Base-by-base conservation (phyloP, 2,797 vertebrate genomes). In the Melanogrammus aeglefinus region DNA sequence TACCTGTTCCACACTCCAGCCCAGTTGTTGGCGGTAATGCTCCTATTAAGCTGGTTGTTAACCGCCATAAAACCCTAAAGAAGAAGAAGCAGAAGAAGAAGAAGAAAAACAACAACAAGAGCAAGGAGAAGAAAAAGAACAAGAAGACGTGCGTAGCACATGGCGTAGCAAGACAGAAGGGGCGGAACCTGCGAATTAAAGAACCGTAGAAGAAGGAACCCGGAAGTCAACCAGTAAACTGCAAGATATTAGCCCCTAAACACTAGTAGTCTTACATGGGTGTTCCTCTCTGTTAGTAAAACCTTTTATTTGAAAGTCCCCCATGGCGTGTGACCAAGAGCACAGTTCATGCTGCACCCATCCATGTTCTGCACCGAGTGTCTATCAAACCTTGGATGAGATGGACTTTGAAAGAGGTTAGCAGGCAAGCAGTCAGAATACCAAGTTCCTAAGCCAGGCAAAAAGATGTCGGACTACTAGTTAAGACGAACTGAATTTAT, bases 401-500 rank as follows among this genome's bases (percentile, higher is more conserved):
- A 92, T 94, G 93, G 93, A 93, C n/a, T 94, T 94, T 86, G 92
- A 94, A 81, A 85, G 93, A 94, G 93, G 93, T 93, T 83, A 82
- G 88, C 29, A 41, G 76, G 76, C 6, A 72, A 21, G 3, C 1
- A 39, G 74, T 72, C n/a, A 74, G 16, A 51, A n/a, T 78, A 18
- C 3, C 1, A 47, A 9, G 2, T 57, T 31, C 14, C 29, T 29
- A 2, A 29, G 35, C 27, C 24, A 51, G 16, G 12, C 39, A 75
- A 6, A 29, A 44, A 41, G 2, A 51, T 29, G 21, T 35, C 41
- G 39, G 29, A 27, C 9, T 12, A 74, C 35, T 16, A 13, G 35
- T 36, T 36, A 36, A 7, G 35, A 36, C 35, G 7, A 36, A 36
- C 35, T 36, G 35, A 36, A 7, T 36, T 36, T 36, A 36, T 36